Evolutionary conservation across 2,888 invertebrate genomes (phyloP).

Genomic region (Erannis defoliaria): DNA sequence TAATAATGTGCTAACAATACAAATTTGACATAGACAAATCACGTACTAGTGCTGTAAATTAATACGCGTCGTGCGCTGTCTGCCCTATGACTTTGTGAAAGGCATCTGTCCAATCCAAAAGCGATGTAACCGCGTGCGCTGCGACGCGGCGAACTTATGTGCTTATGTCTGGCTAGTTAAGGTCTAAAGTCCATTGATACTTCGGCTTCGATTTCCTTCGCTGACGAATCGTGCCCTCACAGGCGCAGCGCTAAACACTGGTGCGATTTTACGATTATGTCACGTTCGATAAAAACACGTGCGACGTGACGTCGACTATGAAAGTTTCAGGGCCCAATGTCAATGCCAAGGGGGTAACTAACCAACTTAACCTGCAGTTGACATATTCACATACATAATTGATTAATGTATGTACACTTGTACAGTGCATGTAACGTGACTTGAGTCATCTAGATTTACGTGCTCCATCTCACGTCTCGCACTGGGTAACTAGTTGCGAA

Average conservation of each 20-base stretch:
- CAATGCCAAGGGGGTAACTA: conserved; percentile 29
- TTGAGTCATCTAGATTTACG: conserved; percentile 38
- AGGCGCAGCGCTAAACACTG: conserved; percentile 10
- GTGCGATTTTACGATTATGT: conserved; percentile 12
- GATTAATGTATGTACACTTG: conserved; percentile 6
- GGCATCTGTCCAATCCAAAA: conserved; percentile 16
- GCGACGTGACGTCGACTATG: conserved; percentile 24
- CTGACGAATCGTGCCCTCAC: conserved; percentile 13
- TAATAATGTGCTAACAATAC: conserved; percentile 22
- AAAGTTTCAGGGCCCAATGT: conserved; percentile 31
- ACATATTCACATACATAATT: conserved; percentile 1
- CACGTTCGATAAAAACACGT: conserved; percentile 20
- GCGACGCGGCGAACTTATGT: too few relatives aligned
- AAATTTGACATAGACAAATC: conserved; percentile 32
- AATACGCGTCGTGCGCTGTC: conserved; percentile 31
- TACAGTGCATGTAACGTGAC: conserved; percentile 33
- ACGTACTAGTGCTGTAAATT: conserved; percentile 31
- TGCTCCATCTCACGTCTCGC: conserved; percentile 39
- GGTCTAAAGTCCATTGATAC: conserved; percentile 18
- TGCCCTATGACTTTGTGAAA: conserved; percentile 38
- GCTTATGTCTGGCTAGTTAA: conserved; percentile 5
- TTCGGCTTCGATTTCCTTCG: conserved; percentile 4
- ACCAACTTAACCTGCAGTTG: neutral
- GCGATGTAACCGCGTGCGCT: conserved; percentile 8
- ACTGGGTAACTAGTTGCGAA: conserved; percentile 8